phyloP scores from a whole-genome alignment of 2,113 vertebrate species.

The Ciconia stormi region DNA sequence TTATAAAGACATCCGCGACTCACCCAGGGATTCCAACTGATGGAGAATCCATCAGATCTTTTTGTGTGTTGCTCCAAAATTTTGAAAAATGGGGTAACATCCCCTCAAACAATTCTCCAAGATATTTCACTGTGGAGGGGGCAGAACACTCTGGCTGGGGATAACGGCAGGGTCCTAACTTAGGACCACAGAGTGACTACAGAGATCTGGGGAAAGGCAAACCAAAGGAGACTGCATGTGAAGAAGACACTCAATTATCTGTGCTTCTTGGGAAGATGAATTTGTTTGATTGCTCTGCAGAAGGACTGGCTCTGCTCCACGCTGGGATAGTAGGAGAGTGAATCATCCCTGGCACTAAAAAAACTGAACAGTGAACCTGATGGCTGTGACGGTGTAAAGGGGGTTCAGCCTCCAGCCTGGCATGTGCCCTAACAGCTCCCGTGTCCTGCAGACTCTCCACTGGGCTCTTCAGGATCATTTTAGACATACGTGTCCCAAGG shows the following conservation, averaged over 20 bases:
- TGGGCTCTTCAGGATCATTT: neutral
- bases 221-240: neutral
- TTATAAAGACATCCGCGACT: neutral
- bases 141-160: neutral
- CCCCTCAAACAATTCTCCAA: neutral
- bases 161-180: neutral
- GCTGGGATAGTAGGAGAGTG: neutral
- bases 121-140: neutral
- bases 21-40: neutral
- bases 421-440: neutral
- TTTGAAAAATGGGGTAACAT: neutral
- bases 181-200: neutral
- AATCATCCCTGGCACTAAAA: neutral
- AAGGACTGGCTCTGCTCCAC: neutral
- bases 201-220: neutral
- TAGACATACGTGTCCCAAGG: neutral
- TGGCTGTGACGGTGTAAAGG: neutral
- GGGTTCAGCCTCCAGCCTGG: neutral
- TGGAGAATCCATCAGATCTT: neutral
- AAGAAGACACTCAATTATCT: neutral
- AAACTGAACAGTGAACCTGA: neutral
- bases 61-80: neutral
- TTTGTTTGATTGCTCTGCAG: slow-evolving; percentile 1
- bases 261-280: neutral
- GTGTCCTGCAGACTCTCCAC: neutral